phyloP scores from a whole-genome alignment of 2,113 vertebrate genomes.

The Fukomys damarensis region DNA sequence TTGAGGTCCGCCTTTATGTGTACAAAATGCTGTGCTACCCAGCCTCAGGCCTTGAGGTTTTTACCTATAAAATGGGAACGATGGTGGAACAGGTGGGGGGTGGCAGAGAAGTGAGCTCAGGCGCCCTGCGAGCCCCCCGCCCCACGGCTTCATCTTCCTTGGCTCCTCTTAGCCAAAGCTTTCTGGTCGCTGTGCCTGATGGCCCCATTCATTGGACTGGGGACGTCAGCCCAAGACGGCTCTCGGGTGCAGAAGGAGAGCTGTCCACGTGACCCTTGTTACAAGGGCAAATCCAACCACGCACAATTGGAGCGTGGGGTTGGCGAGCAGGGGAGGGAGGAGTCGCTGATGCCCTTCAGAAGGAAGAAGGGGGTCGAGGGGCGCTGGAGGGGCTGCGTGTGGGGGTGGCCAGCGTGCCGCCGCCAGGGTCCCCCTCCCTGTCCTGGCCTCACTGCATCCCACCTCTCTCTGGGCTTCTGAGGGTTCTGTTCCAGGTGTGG shows the following conservation, averaged over 20 bases:
- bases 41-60: background rate
- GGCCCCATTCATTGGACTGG: no score
- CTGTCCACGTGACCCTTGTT: constrained; percentile 67
- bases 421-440: background rate
- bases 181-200: no score
- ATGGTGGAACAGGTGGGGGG: rapidly evolving
- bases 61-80: rapidly evolving
- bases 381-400: background rate
- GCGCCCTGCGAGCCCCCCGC: no score
- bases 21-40: rapidly evolving
- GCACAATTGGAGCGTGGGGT: constrained; percentile 26
- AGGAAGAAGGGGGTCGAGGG: background rate
- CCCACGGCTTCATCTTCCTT: no score
- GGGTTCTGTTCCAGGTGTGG: background rate
- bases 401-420: rapidly evolving
- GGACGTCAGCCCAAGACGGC: no score
- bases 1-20: background rate
- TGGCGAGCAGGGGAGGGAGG: background rate
- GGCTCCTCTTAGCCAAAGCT: no score
- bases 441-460: background rate
- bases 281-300: constrained; percentile 76
- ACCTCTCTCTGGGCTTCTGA: background rate
- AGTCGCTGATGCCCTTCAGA: background rate
- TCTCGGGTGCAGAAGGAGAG: constrained; percentile 30
- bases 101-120: rapidly evolving